These are phyloP conservation scores for Eira barbara DNA, from an alignment of 2,113 vertebrate species.

Conservation along the genomic window DNA sequence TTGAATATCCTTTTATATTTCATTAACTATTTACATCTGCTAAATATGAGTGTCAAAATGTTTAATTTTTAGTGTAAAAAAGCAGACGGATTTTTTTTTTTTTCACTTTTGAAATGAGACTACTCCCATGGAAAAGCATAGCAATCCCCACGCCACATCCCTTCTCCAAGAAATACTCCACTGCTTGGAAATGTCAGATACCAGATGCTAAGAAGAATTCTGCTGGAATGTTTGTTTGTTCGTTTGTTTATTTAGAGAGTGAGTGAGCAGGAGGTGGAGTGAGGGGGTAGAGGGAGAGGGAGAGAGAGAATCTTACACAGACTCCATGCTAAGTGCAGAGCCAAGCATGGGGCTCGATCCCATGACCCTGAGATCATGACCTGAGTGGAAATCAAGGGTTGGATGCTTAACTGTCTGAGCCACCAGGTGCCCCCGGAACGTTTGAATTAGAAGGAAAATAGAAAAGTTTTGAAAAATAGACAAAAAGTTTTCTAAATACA, in stretches of 20 bases:
- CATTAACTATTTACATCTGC: not conserved
- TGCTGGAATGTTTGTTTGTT: not conserved
- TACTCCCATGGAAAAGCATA: not conserved
- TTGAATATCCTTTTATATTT: not conserved
- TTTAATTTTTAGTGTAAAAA: constrained; percentile 30
- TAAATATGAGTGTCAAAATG: constrained; percentile 11
- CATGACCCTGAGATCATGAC: not conserved
- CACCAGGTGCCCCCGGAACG: not conserved
- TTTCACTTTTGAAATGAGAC: not conserved
- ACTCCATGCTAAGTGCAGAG: not conserved
- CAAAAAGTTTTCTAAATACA: constrained; percentile 27
- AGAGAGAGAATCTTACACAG: not conserved
- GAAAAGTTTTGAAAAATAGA: constrained; percentile 22
- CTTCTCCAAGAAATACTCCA: not conserved
- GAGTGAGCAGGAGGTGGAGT: not conserved
- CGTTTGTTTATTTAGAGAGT: not conserved
- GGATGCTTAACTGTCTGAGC: not conserved
- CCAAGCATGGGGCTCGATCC: not conserved
- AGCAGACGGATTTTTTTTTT: not conserved
- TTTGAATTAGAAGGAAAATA: constrained; percentile 33
- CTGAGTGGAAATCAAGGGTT: not conserved
- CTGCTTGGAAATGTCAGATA: not conserved
- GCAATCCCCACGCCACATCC: rapidly evolving
- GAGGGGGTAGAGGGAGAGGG: not conserved
- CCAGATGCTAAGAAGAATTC: not conserved